Base-by-base conservation (phyloP, 2,113 vertebrate species). In the Halcyon malimbica region DNA sequence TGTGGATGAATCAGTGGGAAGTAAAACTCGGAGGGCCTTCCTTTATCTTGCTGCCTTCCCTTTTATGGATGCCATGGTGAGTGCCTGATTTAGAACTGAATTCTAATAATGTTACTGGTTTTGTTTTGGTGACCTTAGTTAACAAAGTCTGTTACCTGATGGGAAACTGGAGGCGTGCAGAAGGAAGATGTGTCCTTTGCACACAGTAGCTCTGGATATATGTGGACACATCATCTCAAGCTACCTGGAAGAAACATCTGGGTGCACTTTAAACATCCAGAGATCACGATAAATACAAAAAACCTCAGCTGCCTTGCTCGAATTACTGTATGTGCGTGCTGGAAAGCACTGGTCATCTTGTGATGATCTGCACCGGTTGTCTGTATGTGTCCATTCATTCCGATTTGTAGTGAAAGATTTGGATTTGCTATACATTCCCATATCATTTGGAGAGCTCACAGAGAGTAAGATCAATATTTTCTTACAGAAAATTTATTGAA, bases 51-150 rank as follows among this genome's bases (percentile, higher is more conserved):
- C 99, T 84, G 98, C 99, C 54, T 99, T 99, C 96, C 99, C 99
- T 56, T 98, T 99, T 77, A 98, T 99, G 98, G 99, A 99, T 94
- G 99, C 99, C 4, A 99, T 99, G 99, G 99, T 99, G 97, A 99
- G 99, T 97, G 23, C 35, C 11, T 77, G 56, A 65, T 57, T 86
- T 28, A 60, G 56, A 92, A 67, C 12, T 73, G 42, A 87, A 75
- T 92, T 73, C 81, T 81, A 53, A 44, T 60, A n/a, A 29, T 42
- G 3, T 24, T 60, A 16, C 7, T 3, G 15, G 13, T 9, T 29
- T 4, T 19, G 4, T 23, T 83, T 75, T 16, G 16, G 16, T 63
- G 60, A 68, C 37, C 24, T 80, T 65, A 39, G 18, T 46, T 94
- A n/a, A 31, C 20, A 28, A 79, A 77, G 21, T 24, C 46, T 67